These are phyloP conservation scores for Neogale vison DNA, from an alignment of 2,113 vertebrate species.

Conservation along the genomic window DNA sequence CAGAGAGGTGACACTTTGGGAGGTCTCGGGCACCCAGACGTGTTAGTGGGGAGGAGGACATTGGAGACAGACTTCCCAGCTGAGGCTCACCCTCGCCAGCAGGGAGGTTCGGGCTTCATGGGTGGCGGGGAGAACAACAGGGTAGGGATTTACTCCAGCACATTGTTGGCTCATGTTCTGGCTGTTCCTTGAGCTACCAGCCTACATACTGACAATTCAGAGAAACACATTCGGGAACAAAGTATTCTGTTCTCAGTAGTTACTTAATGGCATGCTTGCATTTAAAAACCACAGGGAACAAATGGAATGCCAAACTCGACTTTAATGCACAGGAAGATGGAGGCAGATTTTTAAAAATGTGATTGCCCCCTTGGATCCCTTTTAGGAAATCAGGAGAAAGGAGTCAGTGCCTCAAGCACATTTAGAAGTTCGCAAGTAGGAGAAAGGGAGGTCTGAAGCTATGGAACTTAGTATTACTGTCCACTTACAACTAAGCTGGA, in stretches of 20 bases:
- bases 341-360: slow-evolving; percentile 30
- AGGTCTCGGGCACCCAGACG: slow-evolving; percentile 61
- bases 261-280: background rate
- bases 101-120: slow-evolving; percentile 54
- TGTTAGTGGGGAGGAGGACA: background rate
- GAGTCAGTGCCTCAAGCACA: background rate
- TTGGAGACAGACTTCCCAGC: slow-evolving; percentile 8
- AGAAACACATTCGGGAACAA: slow-evolving; percentile 23
- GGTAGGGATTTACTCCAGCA: slow-evolving; percentile 20
- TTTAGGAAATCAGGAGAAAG: slow-evolving; percentile 35
- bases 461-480: background rate
- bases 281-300: slow-evolving; percentile 54
- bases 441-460: background rate
- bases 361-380: slow-evolving; percentile 19
- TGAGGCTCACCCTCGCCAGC: background rate
- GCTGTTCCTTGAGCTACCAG: slow-evolving; percentile 27
- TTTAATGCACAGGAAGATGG: slow-evolving; percentile 29
- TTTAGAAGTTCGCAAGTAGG: background rate
- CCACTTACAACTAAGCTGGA: background rate
- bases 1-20: slow-evolving; percentile 29
- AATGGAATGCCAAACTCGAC: slow-evolving; percentile 20
- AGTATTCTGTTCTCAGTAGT: slow-evolving; percentile 30
- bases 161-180: slow-evolving; percentile 31
- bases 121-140: slow-evolving; percentile 32
- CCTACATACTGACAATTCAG: slow-evolving; percentile 47